Evolutionary conservation across 2,888 invertebrate species (phyloP).

Genomic region (Rambutsinella grinnellia): DNA sequence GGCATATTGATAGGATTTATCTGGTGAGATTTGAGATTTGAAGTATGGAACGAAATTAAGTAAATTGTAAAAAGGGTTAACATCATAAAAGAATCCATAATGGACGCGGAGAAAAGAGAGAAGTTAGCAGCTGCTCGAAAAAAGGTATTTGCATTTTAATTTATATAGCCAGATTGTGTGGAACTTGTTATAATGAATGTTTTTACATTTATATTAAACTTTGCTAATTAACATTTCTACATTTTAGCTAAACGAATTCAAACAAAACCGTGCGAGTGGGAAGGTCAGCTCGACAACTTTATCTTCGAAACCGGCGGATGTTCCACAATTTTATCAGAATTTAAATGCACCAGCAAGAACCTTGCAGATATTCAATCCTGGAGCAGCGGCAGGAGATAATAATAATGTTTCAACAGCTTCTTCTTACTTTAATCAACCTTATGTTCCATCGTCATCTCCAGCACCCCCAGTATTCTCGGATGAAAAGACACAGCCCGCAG

Average conservation of each 20-base stretch:
- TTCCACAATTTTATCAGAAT: slow-evolving; percentile 37
- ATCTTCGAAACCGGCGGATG: slow-evolving; percentile 35
- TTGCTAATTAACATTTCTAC: background rate
- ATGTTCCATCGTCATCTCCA: too few relatives aligned
- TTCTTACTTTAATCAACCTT: too few relatives aligned
- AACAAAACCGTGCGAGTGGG: slow-evolving; percentile 14
- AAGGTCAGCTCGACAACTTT: background rate
- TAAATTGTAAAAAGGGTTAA: too few relatives aligned
- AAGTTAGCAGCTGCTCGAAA: slow-evolving; percentile 44
- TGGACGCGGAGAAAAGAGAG: slow-evolving; percentile 42
- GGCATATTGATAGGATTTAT: too few relatives aligned
- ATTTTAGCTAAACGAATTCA: slow-evolving; percentile 53
- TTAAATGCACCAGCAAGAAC: slow-evolving; percentile 11
- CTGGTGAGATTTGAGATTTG: too few relatives aligned
- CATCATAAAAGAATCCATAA: too few relatives aligned
- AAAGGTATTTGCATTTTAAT: slow-evolving; percentile 40
- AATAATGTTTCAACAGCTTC: slow-evolving; percentile 18
- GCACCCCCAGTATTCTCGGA: too few relatives aligned
- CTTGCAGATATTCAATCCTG: slow-evolving; percentile 36
- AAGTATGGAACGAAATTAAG: too few relatives aligned
- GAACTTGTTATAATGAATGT: background rate
- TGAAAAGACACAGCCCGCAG: too few relatives aligned
- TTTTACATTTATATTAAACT: background rate
- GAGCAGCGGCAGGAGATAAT: slow-evolving; percentile 6
- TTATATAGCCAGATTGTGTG: background rate